A percentile compares a stretch with the other conserved stretches of the same genome.
These are phyloP conservation scores for Lepidocolaptes lacrymiger DNA, from an alignment of 2,797 vertebrate genomes.

Conservation along the genomic window DNA sequence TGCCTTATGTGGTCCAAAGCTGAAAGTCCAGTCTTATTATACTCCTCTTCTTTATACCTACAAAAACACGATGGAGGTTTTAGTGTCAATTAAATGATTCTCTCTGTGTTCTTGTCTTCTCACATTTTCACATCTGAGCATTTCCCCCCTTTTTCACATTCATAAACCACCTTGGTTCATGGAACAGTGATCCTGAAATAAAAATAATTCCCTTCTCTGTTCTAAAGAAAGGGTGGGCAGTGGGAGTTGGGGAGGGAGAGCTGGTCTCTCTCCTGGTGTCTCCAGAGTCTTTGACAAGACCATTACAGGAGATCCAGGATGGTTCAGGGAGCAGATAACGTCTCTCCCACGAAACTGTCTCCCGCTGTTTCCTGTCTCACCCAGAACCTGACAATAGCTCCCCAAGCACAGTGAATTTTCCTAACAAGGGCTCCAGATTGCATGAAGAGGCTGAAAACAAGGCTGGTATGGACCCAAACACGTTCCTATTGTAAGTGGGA, in stretches of 20 bases:
- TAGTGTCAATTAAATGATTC: not conserved
- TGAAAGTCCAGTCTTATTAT: slow-evolving; percentile 89
- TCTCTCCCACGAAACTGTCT: not conserved
- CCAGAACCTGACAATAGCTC: slow-evolving; percentile 39
- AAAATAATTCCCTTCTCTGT: not conserved
- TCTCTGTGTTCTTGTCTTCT: not conserved
- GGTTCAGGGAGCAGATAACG: not conserved
- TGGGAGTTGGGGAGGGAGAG: not conserved
- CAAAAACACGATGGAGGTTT: slow-evolving; percentile 9
- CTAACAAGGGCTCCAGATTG: not conserved
- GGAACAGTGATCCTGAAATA: not conserved
- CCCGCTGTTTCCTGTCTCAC: slow-evolving; percentile 42
- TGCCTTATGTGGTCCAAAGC: slow-evolving; percentile 96
- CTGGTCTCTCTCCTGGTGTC: not conserved
- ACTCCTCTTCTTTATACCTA: slow-evolving; percentile 91
- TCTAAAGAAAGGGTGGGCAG: not conserved
- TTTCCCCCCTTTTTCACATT: not conserved
- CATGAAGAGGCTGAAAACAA: not conserved
- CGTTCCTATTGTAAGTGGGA: not conserved
- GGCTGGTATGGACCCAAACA: slow-evolving; percentile 31
- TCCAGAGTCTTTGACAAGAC: not conserved
- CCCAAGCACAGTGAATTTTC: not conserved
- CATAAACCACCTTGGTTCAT: not conserved
- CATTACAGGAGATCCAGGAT: not conserved
- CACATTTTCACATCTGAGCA: not conserved